Evolutionary conservation across 1,140 invertebrate genomes (phyloP), one percentile per base, ranked within the genome.

Genomic region (Globodera rostochiensis): DNA sequence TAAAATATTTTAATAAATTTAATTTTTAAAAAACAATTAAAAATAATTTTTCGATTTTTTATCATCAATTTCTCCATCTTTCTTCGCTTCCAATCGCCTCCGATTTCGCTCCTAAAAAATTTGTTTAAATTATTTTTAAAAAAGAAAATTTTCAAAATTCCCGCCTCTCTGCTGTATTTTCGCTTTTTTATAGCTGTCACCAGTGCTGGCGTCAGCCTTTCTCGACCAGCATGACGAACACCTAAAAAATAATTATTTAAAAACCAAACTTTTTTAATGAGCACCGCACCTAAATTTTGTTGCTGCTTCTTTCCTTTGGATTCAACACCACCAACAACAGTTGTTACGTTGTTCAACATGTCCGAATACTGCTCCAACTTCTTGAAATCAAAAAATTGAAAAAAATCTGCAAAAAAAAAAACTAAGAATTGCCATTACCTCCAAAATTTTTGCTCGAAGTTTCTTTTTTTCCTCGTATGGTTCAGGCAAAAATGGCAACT

Each of bases 101-200:
- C 57, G 57, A 64, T 64, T 64, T 64, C 57, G 57, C 57, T 64
- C 57, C 57, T 64, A 64, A 64, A 19, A 64, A 64, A 19, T 60
- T 60, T 64, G 6, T 64, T 15, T 64, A 15, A 60, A 15, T 64
- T 64, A 15, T 64, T 64, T 64, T n/a, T n/a, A 6, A 19, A 19
- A 19, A 19, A 15, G 0, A n/a, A 36, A 19, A 19, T 64, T 64
- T 64, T 19, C 57, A 19, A 6, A 11, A 53, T 15, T 15, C 13
- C 5, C 57, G 19, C 57, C 57, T 64, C 57, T 64, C 57, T 13
- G 57, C 11, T 64, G 57, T 64, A 64, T 64, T 64, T 64, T 13
- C 57, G 57, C 57, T 2, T 13, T 19, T 64, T 64, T 5, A 64
- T 15, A 19, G 5, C n/a, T 2, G 13, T 6, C 57, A 64, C 57